Conservation (phyloP, 2,888 invertebrate genomes). For the Acleris emargana region DNA sequence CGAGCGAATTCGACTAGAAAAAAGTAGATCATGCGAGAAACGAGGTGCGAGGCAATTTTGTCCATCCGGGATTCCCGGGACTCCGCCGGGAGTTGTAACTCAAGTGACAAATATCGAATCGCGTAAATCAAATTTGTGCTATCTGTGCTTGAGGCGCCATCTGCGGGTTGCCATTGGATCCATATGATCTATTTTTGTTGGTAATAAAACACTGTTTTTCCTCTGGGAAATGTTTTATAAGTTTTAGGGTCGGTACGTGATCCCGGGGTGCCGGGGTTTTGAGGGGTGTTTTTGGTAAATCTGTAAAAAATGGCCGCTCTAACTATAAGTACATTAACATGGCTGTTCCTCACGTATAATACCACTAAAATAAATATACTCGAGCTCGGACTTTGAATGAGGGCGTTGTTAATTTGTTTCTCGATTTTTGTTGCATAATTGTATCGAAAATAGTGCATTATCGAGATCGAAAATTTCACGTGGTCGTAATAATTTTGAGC, state of each 20-base stretch:
- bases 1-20: conserved; percentile 45
- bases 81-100: conserved; percentile 80
- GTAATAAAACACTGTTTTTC: conserved; percentile 80
- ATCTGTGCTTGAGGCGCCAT: conserved; percentile 81
- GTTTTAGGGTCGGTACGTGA: conserved; percentile 77
- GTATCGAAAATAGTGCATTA: conserved; percentile 75
- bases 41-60: conserved; percentile 75
- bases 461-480: conserved; percentile 83
- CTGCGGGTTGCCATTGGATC: conserved; percentile 81
- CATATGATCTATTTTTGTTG: conserved; percentile 82
- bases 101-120: conserved; percentile 84
- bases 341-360: conserved; percentile 4
- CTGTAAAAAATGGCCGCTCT: conserved; percentile 60
- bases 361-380: conserved; percentile 4
- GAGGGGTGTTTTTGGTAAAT: conserved; percentile 59
- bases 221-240: conserved; percentile 79
- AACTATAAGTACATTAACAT: conserved; percentile 24
- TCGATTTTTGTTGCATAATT: conserved; percentile 45
- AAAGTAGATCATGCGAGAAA: conserved; percentile 75
- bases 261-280: conserved; percentile 53
- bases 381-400: conserved; percentile 15
- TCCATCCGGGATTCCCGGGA: conserved; percentile 66
- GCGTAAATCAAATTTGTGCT: conserved; percentile 83
- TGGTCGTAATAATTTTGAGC: conserved; percentile 83
- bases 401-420: conserved; percentile 41